These are phyloP conservation scores for Sebastes kiyomatsui DNA, from an alignment of 2,797 vertebrate genomes.

Conservation along the genomic window DNA sequence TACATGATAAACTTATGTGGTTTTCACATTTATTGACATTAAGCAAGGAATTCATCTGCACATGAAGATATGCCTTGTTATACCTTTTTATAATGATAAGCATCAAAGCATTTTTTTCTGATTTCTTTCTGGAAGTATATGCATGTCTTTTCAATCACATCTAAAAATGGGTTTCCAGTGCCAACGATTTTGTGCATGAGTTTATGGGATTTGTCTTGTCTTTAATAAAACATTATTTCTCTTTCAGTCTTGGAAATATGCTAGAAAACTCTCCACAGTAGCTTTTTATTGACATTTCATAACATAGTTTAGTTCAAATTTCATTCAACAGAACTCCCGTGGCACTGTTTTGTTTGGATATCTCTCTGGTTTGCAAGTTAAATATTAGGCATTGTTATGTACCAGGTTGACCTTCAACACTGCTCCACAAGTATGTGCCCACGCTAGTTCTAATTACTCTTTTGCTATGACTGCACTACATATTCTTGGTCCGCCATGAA, in stretches of 20 bases:
- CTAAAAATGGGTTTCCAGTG: not conserved
- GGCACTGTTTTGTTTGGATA: not conserved
- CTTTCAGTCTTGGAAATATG: not conserved
- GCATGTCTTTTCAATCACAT: not conserved
- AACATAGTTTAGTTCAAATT: not conserved
- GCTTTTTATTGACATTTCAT: not conserved
- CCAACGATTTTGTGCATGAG: not conserved
- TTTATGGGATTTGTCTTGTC: not conserved
- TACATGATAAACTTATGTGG: not conserved
- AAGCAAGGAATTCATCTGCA: not conserved
- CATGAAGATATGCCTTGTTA: not conserved
- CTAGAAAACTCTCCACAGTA: not conserved
- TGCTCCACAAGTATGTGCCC: not conserved
- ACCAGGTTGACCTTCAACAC: not conserved
- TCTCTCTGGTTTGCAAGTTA: slow-evolving; percentile 72
- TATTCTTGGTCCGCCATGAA: not conserved
- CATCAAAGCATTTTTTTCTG: not conserved
- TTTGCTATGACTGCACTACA: not conserved
- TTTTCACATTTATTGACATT: not conserved
- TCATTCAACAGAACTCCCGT: not conserved
- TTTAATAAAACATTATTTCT: not conserved
- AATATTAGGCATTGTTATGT: slow-evolving; percentile 28
- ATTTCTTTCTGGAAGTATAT: not conserved
- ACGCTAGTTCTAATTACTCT: not conserved
- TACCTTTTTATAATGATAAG: not conserved